Evolutionary conservation across 2,888 invertebrate genomes (phyloP).

Genomic region (Homarus gammarus): DNA sequence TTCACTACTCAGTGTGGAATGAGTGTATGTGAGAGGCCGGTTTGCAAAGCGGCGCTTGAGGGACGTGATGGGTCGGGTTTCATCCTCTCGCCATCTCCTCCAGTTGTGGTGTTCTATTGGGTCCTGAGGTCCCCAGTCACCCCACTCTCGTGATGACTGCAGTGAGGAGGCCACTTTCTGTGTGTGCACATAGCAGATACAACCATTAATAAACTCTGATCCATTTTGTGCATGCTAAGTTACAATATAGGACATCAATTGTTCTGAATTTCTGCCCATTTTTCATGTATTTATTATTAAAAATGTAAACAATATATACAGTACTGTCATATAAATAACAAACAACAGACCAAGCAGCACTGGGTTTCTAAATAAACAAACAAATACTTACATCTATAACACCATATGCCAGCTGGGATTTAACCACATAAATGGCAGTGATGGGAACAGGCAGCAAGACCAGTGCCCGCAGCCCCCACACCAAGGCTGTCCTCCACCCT

Average conservation of each 20-base stretch:
- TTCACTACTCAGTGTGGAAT: constrained; percentile 73
- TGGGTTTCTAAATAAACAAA: not conserved
- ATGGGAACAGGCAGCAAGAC: constrained; percentile 68
- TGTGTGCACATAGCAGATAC: not conserved
- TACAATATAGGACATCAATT: not conserved
- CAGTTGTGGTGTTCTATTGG: constrained; percentile 75
- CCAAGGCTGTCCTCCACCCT: constrained; percentile 59
- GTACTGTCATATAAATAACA: not conserved
- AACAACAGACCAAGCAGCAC: not conserved
- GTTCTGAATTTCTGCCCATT: not conserved
- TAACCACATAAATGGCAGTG: constrained; percentile 71
- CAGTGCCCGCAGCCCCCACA: constrained; percentile 66
- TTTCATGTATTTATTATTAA: too few relatives aligned
- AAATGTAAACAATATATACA: not conserved
- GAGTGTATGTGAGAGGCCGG: constrained; percentile 74
- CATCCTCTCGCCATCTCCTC: constrained; percentile 74
- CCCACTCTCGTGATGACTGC: constrained; percentile 75
- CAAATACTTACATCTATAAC: constrained; percentile 67
- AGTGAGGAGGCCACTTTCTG: constrained; percentile 73
- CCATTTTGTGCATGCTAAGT: not conserved
- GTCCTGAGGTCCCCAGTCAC: constrained; percentile 75
- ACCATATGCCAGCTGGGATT: constrained; percentile 73
- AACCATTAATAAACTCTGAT: not conserved
- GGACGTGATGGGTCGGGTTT: constrained; percentile 71
- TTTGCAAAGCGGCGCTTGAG: constrained; percentile 70